Evolutionary conservation across 2,797 vertebrate species (phyloP), one percentile per base, ranked within the genome.

Genomic region (Eurystomus glaucurus): DNA sequence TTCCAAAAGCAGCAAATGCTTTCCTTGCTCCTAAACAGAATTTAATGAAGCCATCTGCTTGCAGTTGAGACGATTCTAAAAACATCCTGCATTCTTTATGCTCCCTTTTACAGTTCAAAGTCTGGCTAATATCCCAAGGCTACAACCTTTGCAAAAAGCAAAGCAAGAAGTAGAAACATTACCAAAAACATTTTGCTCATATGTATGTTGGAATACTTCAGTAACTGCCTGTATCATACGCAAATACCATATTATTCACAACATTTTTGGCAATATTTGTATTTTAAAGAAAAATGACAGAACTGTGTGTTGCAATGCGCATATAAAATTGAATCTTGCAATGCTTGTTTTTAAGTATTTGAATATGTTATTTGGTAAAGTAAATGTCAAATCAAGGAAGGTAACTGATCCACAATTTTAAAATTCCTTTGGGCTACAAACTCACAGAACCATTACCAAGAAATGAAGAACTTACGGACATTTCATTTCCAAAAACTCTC

Each of bases 31-130:
- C 57, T 74, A 87, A 93, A 83, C 55, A 54, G 52, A 92, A 71
- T 81, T 90, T 95, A 95, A 94, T 80, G 64, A 95, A 91, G 78
- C 85, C 92, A 91, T 95, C 81, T 93, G 91, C 85, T 94, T 6
- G 0, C 2, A 2, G 52, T 25, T 88, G 84, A 85, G 54, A 46
- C 43, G 69, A 76, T 25, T 82, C 54, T 82, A 82, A 92, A 92
- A 93, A 74, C 74, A 97, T 68, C 22, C 58, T 70, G 43, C 33
- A 68, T 74, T 85, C 64, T 86, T 88, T 20, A 80, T 25, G 51
- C 35, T 80, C 60, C 43, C 50, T 93, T 91, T 74, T 72, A 82
- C 91, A 79, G 43, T 92, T 87, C 70, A 85, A 72, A 82, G 60
- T 48, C 71, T 95, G 85, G 87, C 64, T 80, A 75, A 45, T 41